Evolutionary conservation across 2,888 invertebrate species (phyloP), one percentile per base, ranked within the genome.

Genomic region (Drosophila pseudotalamancana): DNA sequence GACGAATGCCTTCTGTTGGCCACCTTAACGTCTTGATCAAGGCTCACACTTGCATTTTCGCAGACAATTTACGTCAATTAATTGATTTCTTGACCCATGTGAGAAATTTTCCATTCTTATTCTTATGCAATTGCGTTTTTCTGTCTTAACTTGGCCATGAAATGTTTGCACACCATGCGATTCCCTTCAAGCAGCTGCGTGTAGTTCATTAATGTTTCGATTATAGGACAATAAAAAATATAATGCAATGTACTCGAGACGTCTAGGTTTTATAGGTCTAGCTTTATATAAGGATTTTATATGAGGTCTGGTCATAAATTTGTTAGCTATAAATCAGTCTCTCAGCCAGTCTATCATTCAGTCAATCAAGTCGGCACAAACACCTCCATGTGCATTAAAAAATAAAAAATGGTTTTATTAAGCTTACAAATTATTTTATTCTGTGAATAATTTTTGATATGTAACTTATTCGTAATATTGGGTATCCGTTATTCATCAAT

Each of bases 11-110:
- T 9, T 40, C 23, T 23, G 19, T 27, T 29, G 40, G 49, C 51
- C 31, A 19, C 31, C 50, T 51, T 3, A 11, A 12, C 11, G 6
- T 40, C 48, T 32, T 27, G 50, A 32, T 25, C 39, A 21, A 34
- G 39, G 35, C 48, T 18, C 23, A 46, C 66, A 84, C 62, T 76
- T 76, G 76, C 63, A 32, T n/a, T 61, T 81, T 81, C 81, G 85
- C 81, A 81, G 85, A 78, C 85, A 81, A 81, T 84, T 81, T 80
- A 66, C 75, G 68, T 65, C 77, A 77, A 76, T 81, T 84, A 84
- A 78, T 81, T 81, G 78, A 81, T 84, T 78, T 76, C 66, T 60
- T 46, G 23, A 34, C 43, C 49, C 63, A 68, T 61, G 23, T 48
- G 25, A 64, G 54, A 72, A 72, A 54, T 27, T 61, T 59, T 61